Conservation (phyloP, 2,113 vertebrate species). For the Urocolius indicus region DNA sequence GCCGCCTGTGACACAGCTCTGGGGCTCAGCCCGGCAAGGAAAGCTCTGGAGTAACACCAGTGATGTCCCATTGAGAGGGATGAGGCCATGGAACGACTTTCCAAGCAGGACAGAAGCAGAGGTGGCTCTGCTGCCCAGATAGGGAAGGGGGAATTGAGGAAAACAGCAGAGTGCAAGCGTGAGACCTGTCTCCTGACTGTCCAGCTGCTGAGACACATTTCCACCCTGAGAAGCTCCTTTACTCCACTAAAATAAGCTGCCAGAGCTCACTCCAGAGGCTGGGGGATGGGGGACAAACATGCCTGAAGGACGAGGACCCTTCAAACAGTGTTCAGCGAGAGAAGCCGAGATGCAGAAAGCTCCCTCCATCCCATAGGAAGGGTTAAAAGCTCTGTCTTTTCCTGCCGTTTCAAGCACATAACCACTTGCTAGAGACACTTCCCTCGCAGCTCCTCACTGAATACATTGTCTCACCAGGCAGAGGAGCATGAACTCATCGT, state of each 20-base stretch:
- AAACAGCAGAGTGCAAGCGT: rapidly evolving
- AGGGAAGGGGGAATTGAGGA: rapidly evolving
- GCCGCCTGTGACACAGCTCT: neutral
- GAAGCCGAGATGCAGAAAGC: neutral
- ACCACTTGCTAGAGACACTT: constrained; percentile 31
- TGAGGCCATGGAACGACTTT: neutral
- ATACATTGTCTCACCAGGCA: constrained; percentile 28
- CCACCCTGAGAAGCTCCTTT: neutral
- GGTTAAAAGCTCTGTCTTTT: neutral
- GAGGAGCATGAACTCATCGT: constrained; percentile 54
- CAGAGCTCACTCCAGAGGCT: neutral
- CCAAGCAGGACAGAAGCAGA: neutral
- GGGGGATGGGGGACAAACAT: neutral
- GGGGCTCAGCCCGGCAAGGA: neutral
- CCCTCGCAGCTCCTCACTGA: neutral
- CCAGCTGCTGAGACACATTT: rapidly evolving
- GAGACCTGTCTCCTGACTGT: neutral
- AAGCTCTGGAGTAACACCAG: rapidly evolving
- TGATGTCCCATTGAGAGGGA: neutral
- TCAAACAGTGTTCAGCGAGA: rapidly evolving
- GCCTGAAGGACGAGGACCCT: rapidly evolving
- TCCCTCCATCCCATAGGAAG: neutral
- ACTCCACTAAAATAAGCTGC: neutral
- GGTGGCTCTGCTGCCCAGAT: neutral
- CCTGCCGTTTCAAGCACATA: neutral